Conservation (phyloP, 2,888 invertebrate species). For the Drosophila stalkeri region DNA sequence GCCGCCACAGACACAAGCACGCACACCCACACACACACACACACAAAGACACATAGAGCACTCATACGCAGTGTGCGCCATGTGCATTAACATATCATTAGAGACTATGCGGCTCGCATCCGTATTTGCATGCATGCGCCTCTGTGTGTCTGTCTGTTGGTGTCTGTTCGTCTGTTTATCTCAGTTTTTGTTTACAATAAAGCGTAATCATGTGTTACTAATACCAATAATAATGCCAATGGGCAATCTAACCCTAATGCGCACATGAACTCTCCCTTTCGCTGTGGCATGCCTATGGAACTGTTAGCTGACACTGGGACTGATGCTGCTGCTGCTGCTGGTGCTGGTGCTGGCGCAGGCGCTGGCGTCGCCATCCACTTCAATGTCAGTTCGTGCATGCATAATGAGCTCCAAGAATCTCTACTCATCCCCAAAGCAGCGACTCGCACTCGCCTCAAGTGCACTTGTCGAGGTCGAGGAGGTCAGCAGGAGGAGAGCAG, state of each 20-base stretch:
- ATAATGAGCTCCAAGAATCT: conserved; percentile 64
- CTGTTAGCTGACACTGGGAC: neutral
- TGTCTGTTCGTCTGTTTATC: conserved; percentile 66
- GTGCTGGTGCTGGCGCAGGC: conserved; percentile 11
- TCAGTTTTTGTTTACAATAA: conserved; percentile 75
- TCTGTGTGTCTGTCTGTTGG: conserved; percentile 33
- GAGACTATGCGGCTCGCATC: conserved; percentile 27
- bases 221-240: conserved; percentile 76
- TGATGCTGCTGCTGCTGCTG: neutral
- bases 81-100: conserved; percentile 78
- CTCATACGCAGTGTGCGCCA: conserved; percentile 77
- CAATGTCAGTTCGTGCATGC: conserved; percentile 77
- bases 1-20: conserved; percentile 23
- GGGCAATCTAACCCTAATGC: conserved; percentile 73
- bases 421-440: conserved; percentile 4
- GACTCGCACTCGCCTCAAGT: conserved; percentile 66
- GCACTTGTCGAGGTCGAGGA: conserved; percentile 53
- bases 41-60: conserved; percentile 31
- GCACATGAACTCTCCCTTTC: conserved; percentile 45
- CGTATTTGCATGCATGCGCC: conserved; percentile 37
- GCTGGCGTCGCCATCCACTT: conserved; percentile 66
- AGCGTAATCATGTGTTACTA: conserved; percentile 80
- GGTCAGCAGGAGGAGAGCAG: neutral
- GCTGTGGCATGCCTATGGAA: neutral
- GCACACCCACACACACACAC: conserved; percentile 6